A percentile compares a stretch with the other conserved stretches of the same genome.
Conservation (phyloP, 2,888 invertebrate genomes). For the Zygogramma bicolorata region DNA sequence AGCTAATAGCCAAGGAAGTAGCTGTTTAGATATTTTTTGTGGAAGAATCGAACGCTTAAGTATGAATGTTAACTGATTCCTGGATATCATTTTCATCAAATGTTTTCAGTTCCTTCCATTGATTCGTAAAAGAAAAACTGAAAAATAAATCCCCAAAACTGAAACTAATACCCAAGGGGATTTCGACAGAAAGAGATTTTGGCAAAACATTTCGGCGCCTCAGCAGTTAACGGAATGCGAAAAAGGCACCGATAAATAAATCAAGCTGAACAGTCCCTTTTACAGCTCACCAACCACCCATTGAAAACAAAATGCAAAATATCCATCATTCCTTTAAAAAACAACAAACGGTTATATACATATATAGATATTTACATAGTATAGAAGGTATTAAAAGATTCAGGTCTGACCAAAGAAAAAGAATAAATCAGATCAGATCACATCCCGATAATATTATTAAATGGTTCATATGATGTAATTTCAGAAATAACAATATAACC, state of each 20-base stretch:
- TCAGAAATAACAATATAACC: background rate
- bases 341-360: conserved; percentile 7
- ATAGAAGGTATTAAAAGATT: background rate
- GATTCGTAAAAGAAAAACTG: no score
- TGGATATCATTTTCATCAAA: no score
- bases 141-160: no score
- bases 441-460: no score
- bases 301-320: background rate
- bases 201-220: background rate
- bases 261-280: background rate
- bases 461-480: background rate
- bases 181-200: no score
- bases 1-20: no score
- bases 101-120: no score
- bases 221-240: background rate
- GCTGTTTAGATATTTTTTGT: no score
- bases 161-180: no score
- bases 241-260: background rate
- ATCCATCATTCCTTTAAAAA: background rate
- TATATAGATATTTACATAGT: conserved; percentile 2
- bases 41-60: no score
- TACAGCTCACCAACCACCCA: background rate
- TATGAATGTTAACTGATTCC: no score
- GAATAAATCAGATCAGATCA: background rate
- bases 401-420: background rate